Conservation (phyloP, 1,140 invertebrate genomes). For the Pachypeltis micranthus region DNA sequence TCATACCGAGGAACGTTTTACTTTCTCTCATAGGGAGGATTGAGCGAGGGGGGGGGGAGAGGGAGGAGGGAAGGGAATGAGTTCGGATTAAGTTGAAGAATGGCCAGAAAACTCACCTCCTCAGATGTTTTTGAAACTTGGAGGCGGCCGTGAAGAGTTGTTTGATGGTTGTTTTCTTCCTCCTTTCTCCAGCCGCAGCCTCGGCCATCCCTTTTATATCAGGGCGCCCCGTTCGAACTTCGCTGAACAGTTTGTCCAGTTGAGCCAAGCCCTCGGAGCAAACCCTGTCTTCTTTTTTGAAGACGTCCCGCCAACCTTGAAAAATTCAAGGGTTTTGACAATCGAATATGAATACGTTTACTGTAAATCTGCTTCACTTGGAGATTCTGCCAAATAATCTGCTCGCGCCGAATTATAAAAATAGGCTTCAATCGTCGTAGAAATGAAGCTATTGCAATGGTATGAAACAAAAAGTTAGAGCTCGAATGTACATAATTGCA, state of each 20-base stretch:
- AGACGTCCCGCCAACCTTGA: constrained; percentile 72
- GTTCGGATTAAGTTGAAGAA: background rate
- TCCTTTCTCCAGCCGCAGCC: constrained; percentile 39
- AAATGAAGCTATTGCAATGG: no score
- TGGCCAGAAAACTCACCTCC: constrained; percentile 45
- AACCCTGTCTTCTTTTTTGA: constrained; percentile 47
- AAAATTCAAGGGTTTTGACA: no score
- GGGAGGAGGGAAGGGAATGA: no score
- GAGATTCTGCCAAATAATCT: no score
- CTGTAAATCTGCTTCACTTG: no score
- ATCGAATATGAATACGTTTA: no score
- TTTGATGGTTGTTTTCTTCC: constrained; percentile 82
- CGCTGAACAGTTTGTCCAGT: constrained; percentile 62
- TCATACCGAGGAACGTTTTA: no score
- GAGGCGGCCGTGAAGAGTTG: constrained; percentile 86
- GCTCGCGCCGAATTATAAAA: no score
- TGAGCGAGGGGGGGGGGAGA: no score
- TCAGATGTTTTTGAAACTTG: constrained; percentile 87
- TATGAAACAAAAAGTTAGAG: no score
- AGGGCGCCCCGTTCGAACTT: constrained; percentile 51
- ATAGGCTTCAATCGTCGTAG: no score
- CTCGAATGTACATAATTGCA: no score
- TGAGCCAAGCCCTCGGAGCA: constrained; percentile 55
- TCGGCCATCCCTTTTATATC: constrained; percentile 32
- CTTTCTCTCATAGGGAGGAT: background rate